phyloP scores from a whole-genome alignment of 2,113 vertebrate species.

The Suncus etruscus region DNA sequence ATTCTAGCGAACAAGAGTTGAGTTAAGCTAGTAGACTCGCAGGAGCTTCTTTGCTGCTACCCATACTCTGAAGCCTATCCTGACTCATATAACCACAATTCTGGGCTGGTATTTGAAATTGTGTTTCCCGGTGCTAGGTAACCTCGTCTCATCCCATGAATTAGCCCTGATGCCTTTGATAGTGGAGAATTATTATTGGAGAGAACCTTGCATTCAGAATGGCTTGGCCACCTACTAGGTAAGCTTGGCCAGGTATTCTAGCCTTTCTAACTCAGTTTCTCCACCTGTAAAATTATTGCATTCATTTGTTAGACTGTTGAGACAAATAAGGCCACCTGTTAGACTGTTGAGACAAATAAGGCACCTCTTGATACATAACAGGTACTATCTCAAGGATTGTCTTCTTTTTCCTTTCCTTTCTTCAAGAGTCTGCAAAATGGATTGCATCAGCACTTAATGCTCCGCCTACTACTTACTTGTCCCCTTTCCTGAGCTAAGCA shows the following conservation, averaged over 20 bases:
- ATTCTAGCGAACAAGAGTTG: slow-evolving; percentile 20
- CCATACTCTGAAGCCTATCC: neutral
- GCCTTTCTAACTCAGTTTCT: neutral
- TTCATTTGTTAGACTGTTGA: neutral
- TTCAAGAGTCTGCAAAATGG: neutral
- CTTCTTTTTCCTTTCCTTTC: neutral
- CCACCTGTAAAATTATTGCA: neutral
- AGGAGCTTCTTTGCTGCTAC: neutral
- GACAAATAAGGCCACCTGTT: neutral
- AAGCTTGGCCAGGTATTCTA: neutral
- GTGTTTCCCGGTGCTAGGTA: neutral
- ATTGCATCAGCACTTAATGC: neutral
- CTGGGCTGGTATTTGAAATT: neutral
- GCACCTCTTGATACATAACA: neutral
- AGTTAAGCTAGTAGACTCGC: neutral
- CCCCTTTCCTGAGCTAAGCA: neutral
- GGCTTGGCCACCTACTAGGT: neutral
- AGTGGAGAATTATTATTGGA: neutral
- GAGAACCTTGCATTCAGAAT: neutral
- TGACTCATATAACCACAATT: neutral
- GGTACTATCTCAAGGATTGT: neutral
- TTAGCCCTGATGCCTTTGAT: neutral
- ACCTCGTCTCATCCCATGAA: neutral
- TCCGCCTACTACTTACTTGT: neutral
- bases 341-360: neutral